Conservation (phyloP, 2,888 invertebrate species). For the Agonum fuliginosum region DNA sequence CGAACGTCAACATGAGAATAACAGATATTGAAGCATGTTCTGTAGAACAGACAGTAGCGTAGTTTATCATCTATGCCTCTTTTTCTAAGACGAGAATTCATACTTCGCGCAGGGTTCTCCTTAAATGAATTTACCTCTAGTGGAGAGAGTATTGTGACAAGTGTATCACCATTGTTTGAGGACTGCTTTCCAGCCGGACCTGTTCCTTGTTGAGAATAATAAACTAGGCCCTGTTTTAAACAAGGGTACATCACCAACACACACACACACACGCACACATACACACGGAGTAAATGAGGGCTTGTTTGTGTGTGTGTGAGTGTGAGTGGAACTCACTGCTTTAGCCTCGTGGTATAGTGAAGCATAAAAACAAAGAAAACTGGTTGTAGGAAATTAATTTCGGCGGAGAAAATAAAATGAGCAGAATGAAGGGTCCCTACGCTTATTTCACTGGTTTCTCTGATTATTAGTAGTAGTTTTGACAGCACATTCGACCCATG, state of each 20-base stretch:
- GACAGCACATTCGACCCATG: too few relatives aligned
- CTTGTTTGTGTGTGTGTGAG: not conserved
- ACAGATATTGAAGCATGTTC: too few relatives aligned
- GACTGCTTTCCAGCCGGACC: slow-evolving; percentile 56
- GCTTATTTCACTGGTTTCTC: not conserved
- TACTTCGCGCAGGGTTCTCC: too few relatives aligned
- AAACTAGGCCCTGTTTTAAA: slow-evolving; percentile 71
- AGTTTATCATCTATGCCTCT: too few relatives aligned
- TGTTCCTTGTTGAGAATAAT: slow-evolving; percentile 70
- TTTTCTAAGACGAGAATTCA: too few relatives aligned
- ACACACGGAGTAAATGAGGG: slow-evolving; percentile 63
- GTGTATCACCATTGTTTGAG: not conserved
- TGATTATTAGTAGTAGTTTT: too few relatives aligned
- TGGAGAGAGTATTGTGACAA: not conserved
- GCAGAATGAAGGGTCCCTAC: slow-evolving; percentile 63
- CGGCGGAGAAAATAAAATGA: too few relatives aligned
- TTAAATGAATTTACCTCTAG: too few relatives aligned
- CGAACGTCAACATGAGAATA: too few relatives aligned
- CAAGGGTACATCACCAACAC: slow-evolving; percentile 68
- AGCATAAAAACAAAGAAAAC: slow-evolving; percentile 64
- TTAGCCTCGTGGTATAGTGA: not conserved
- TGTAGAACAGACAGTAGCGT: too few relatives aligned
- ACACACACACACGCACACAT: not conserved
- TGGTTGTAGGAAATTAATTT: slow-evolving; percentile 73
- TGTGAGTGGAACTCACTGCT: not conserved